Evolutionary conservation across 2,113 vertebrate genomes (phyloP).

Genomic region (Neoarius graeffei): DNA sequence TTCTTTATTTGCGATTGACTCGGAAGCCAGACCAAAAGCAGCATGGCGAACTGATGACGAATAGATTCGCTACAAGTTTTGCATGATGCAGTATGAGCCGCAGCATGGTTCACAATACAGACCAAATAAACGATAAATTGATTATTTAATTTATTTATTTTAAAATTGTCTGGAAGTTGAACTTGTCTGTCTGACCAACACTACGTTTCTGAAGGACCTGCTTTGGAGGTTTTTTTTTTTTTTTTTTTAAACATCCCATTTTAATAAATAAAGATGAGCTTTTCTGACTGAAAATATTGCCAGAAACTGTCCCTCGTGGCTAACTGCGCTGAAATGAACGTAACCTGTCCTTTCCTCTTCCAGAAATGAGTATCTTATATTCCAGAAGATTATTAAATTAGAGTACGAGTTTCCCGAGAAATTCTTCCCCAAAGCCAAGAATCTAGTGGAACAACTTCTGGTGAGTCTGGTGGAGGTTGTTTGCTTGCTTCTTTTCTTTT

Average conservation of each 20-base stretch:
- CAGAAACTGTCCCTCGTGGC: too few relatives aligned
- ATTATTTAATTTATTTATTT: too few relatives aligned
- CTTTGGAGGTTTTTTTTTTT: too few relatives aligned
- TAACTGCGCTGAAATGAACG: neutral
- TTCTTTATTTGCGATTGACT: neutral
- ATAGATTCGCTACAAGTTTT: neutral
- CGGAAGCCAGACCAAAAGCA: neutral
- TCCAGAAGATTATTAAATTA: constrained; percentile 99
- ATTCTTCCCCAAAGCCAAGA: constrained; percentile 98
- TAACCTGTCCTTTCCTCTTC: constrained; percentile 51
- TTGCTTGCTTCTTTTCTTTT: neutral
- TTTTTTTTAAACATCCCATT: too few relatives aligned
- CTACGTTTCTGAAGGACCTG: too few relatives aligned
- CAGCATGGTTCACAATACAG: too few relatives aligned
- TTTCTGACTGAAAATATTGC: too few relatives aligned
- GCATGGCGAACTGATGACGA: too few relatives aligned
- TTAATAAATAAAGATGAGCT: too few relatives aligned
- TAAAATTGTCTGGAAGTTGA: too few relatives aligned
- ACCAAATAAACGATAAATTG: neutral
- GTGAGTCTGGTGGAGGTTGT: constrained; percentile 68
- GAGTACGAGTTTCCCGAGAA: constrained; percentile 99
- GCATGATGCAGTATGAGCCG: neutral
- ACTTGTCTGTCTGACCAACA: too few relatives aligned
- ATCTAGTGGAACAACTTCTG: constrained; percentile 94
- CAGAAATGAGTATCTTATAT: constrained; percentile 99